phyloP scores from a whole-genome alignment of 2,888 invertebrate species.

The Heliconius ethilla region DNA sequence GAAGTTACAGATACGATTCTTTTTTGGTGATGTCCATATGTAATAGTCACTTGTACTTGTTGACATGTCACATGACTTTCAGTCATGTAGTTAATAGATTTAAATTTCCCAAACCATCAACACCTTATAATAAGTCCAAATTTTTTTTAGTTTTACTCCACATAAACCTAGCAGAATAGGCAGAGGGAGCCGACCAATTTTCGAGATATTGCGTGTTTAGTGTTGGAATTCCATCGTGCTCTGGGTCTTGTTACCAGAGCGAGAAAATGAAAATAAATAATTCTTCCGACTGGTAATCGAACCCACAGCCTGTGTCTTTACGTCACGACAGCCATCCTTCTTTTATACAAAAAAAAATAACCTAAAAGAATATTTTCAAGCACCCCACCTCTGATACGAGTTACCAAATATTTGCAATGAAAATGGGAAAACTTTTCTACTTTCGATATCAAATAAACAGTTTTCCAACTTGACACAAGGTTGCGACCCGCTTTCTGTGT shows the following conservation, averaged over 20 bases:
- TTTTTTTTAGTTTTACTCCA: too few relatives aligned
- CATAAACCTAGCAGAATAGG: background rate
- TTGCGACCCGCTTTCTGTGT: constrained; percentile 20
- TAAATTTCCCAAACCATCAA: too few relatives aligned
- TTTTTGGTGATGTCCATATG: background rate
- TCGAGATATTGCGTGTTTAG: too few relatives aligned
- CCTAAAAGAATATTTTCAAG: background rate
- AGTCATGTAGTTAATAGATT: background rate
- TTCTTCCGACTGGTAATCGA: background rate
- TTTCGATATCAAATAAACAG: constrained; percentile 24
- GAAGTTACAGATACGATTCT: background rate
- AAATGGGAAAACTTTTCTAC: constrained; percentile 26
- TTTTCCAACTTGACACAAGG: constrained; percentile 19
- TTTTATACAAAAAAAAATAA: too few relatives aligned
- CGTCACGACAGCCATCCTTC: too few relatives aligned
- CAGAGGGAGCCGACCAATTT: too few relatives aligned
- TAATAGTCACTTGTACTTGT: too few relatives aligned
- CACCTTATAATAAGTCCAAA: too few relatives aligned
- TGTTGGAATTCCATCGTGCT: rapidly evolving
- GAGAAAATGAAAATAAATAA: background rate
- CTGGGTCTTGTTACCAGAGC: background rate
- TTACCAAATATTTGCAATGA: constrained; percentile 22
- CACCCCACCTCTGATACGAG: background rate
- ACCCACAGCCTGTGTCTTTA: background rate
- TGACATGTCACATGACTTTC: too few relatives aligned